Conservation (phyloP, 2,113 vertebrate genomes). For the Pandion haliaetus region DNA sequence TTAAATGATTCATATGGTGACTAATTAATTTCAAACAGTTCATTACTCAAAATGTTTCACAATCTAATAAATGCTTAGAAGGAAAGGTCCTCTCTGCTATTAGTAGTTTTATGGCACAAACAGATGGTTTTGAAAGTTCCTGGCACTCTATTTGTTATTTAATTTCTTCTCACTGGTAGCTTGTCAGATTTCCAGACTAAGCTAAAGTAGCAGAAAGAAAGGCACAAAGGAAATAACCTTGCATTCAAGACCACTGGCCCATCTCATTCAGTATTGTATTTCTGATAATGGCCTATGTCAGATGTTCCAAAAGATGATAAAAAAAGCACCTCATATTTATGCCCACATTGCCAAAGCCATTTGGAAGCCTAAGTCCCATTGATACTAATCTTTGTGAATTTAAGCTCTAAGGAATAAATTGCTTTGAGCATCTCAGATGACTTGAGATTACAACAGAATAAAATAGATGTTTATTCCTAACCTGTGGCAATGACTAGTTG, state of each 20-base stretch:
- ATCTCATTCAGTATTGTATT: not conserved
- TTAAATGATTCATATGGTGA: not conserved
- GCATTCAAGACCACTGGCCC: not conserved
- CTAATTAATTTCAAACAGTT: not conserved
- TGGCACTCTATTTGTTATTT: not conserved
- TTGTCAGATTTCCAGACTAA: not conserved
- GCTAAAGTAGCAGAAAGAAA: not conserved
- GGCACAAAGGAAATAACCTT: not conserved
- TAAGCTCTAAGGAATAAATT: not conserved
- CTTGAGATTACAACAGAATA: not conserved
- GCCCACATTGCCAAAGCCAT: not conserved
- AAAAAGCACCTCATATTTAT: not conserved
- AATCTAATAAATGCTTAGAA: not conserved
- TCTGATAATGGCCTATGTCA: not conserved
- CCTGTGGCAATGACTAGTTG: not conserved
- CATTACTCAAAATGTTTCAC: not conserved
- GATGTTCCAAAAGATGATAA: not conserved
- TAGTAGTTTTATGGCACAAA: not conserved
- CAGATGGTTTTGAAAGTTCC: not conserved
- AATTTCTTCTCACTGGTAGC: not conserved
- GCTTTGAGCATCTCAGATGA: not conserved
- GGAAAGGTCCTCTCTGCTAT: not conserved
- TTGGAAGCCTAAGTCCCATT: not conserved
- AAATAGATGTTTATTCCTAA: conserved; percentile 5
- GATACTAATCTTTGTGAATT: not conserved